phyloP scores from a whole-genome alignment of 2,888 invertebrate species.

The Trachelus tabidus region DNA sequence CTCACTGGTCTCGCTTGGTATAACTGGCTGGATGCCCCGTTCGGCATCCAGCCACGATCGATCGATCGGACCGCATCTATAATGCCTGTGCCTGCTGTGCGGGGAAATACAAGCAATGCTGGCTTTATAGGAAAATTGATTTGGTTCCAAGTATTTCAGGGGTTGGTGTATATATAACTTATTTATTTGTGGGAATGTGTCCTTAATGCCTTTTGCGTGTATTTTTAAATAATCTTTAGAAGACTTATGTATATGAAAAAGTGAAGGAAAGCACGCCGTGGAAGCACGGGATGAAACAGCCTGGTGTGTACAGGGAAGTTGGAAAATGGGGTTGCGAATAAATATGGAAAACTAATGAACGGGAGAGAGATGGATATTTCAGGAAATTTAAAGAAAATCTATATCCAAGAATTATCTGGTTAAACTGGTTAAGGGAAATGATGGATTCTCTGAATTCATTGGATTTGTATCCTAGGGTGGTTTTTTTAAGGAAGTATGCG shows the following conservation, averaged over 20 bases:
- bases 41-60: neutral
- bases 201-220: neutral
- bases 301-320: neutral
- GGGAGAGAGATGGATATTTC: neutral
- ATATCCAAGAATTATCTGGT: neutral
- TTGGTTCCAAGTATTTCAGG: neutral
- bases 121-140: neutral
- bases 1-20: neutral
- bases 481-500: neutral
- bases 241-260: neutral
- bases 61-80: neutral
- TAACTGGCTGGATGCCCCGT: neutral
- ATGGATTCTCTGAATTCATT: neutral
- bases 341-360: neutral
- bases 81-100: neutral
- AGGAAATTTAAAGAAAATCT: neutral
- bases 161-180: neutral
- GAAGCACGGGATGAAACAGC: neutral
- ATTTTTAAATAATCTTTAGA: neutral
- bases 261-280: neutral
- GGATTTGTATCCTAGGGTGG: neutral
- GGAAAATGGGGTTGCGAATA: neutral
- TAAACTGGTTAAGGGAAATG: neutral
- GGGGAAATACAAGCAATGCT: neutral
- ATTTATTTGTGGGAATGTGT: neutral